Percentiles rank a stretch among this genome's conserved stretches.
These are phyloP conservation scores for Mormoops blainvillei DNA, from an alignment of 2,113 vertebrate species.

Conservation along the genomic window DNA sequence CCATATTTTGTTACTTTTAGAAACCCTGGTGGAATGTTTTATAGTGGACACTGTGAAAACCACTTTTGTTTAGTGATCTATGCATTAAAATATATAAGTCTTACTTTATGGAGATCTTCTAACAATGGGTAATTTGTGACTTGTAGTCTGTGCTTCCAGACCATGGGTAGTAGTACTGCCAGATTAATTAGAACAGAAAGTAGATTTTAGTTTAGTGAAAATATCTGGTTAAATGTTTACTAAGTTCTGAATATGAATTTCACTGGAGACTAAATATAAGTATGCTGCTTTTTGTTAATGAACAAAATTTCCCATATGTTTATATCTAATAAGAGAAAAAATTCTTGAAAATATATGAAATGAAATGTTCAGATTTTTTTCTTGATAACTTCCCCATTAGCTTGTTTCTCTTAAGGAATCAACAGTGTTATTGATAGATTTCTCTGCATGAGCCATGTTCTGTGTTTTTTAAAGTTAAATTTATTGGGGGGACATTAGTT, in stretches of 20 bases:
- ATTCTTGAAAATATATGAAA: conserved; percentile 13
- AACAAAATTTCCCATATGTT: background rate
- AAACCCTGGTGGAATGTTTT: background rate
- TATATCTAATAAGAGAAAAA: conserved; percentile 5
- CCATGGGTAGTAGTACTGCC: background rate
- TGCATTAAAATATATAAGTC: background rate
- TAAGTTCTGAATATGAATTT: conserved; percentile 20
- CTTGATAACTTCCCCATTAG: background rate
- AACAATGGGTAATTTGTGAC: background rate
- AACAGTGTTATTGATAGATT: conserved; percentile 7
- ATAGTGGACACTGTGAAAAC: background rate
- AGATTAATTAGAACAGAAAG: conserved; percentile 14
- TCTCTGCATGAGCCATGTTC: background rate
- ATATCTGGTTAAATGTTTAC: conserved; percentile 8
- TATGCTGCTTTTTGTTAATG: background rate
- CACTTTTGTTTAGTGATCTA: background rate
- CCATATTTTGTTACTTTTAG: conserved; percentile 21
- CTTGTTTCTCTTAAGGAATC: conserved; percentile 22
- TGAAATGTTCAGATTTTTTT: background rate
- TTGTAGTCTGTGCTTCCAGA: background rate
- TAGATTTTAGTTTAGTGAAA: conserved; percentile 35
- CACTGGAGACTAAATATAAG: background rate
- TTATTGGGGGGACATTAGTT: background rate
- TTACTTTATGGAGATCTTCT: background rate
- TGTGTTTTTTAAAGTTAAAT: background rate